These are phyloP conservation scores for Bubo blakistoni DNA, from an alignment of 2,113 vertebrate species.

Conservation along the genomic window DNA sequence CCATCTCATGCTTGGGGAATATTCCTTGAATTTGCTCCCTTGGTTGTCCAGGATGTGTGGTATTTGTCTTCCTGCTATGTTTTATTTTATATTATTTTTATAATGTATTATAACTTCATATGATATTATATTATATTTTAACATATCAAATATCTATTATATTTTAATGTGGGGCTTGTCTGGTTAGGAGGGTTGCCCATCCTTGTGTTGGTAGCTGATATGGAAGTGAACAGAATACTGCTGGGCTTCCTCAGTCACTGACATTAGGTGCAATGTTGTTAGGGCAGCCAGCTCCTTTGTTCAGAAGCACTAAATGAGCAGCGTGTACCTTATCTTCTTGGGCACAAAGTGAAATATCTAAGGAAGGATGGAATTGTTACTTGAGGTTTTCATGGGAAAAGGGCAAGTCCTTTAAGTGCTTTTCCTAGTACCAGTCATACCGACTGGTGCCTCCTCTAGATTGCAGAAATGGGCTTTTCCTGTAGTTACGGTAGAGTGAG, in stretches of 20 bases:
- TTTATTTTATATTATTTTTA: background rate
- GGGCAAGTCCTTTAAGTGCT: background rate
- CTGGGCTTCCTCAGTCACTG: background rate
- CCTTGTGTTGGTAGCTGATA: background rate
- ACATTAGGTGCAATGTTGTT: background rate
- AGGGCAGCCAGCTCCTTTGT: background rate
- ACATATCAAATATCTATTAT: too few relatives aligned
- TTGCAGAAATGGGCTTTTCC: background rate
- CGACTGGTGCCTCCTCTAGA: accelerated
- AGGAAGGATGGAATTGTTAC: background rate
- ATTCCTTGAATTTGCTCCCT: background rate
- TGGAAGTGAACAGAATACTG: background rate
- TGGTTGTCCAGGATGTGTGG: background rate
- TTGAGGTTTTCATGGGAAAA: background rate
- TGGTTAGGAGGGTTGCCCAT: background rate
- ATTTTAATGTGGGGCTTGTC: accelerated
- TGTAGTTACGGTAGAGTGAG: background rate
- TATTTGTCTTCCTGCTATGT: background rate
- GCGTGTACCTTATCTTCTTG: accelerated
- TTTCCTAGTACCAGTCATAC: accelerated
- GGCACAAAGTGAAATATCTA: accelerated
- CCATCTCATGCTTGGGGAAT: background rate
- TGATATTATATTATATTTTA: too few relatives aligned
- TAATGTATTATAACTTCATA: too few relatives aligned
- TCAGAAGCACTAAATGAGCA: background rate